Base-by-base conservation (phyloP, 2,113 vertebrate genomes). In the Helogale parvula region DNA sequence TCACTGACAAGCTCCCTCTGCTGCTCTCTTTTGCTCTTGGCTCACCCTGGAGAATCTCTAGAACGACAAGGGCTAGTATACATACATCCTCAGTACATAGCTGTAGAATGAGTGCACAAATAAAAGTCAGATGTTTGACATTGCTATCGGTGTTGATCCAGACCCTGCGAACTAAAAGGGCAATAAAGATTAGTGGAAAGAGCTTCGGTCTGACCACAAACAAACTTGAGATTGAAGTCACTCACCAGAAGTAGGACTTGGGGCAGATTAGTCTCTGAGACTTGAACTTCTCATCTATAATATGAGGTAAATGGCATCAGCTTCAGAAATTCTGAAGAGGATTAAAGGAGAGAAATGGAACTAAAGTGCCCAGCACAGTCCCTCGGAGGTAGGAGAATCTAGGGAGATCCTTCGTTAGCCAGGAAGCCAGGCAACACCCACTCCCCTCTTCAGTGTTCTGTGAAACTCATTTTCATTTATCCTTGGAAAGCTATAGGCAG, bases 351-450 rank as follows among this genome's bases (percentile, higher is more conserved):
- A 15, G 47, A 50, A 9, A 2, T 35, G 23, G 66, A 88, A 76
- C 47, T n/a, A 3, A 72, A 47, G 52, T 9, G 15, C 72, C 69
- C 14, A 21, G 81, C 7, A 76, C 15, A 13, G n/a, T 33, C 52
- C 47, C 50, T 8, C 2, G 72, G 14, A 52, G 13, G 16, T 0
- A 31, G 77, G 25, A 45, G 41, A 63, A 7, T 7, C 6, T 16
- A 21, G 8, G 7, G 2, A 27, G 52, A 5, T 41, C 10, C 10
- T 38, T 21, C 10, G 3, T 65, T 27, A 38, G 38, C 74, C 31
- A 4, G 0, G 7, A 9, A 1, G 11, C 16, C 16, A 0, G 6
- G 1, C 25, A 6, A 10, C 47, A 7, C 25, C 83, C 57, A 9
- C 14, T 15, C 23, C 19, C 1, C 0, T 45, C 89, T 14, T 77